phyloP scores from a whole-genome alignment of 1,140 invertebrate genomes.

The Trinorchestia longiramus region DNA sequence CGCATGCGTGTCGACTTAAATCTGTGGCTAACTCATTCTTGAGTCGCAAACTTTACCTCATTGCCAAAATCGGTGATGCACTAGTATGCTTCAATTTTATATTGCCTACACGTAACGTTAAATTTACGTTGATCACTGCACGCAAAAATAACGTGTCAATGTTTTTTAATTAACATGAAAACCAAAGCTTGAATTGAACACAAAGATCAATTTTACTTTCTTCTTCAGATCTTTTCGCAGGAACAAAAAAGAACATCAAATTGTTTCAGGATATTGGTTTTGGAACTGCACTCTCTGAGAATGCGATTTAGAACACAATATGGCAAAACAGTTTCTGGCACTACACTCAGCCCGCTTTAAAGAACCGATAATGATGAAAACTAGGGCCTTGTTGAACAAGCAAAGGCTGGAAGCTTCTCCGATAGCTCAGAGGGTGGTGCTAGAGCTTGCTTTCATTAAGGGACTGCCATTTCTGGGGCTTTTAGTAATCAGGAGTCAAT shows the following conservation, averaged over 20 bases:
- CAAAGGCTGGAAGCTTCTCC: neutral
- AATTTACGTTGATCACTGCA: too few species aligned
- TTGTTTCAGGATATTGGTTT: neutral
- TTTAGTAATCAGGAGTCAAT: neutral
- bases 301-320: neutral
- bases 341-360: neutral
- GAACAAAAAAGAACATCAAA: too few species aligned
- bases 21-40: neutral
- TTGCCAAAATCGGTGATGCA: neutral
- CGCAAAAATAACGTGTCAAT: too few species aligned
- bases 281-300: neutral
- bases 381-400: neutral
- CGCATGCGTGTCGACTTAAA: neutral
- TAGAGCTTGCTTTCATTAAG: neutral
- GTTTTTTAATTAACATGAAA: too few species aligned
- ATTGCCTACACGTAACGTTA: neutral
- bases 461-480: neutral
- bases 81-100: neutral
- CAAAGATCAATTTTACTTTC: too few species aligned
- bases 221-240: too few species aligned
- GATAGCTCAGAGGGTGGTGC: neutral
- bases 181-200: too few species aligned
- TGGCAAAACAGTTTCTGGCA: neutral
- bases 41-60: neutral
- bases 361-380: neutral